A percentile compares a stretch with the other conserved stretches of the same genome.
Conservation (phyloP, 23 tunicate genomes). For the Clavelina lepadiformis region DNA sequence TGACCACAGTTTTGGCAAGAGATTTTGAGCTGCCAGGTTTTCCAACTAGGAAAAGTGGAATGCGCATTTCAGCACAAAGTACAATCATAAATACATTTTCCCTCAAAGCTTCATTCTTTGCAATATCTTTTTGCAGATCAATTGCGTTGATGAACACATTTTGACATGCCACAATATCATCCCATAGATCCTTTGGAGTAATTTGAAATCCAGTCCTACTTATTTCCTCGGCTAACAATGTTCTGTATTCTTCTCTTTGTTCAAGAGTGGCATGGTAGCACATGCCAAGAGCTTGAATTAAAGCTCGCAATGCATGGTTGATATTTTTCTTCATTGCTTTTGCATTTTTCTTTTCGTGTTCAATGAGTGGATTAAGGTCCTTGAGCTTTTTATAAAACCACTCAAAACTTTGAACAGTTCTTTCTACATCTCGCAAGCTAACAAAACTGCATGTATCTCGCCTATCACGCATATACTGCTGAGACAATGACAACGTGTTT, state of each 20-base stretch:
- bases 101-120: constrained; percentile 52
- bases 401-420: constrained; percentile 39
- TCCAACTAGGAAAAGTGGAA: constrained; percentile 67
- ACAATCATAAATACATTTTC: constrained; percentile 79
- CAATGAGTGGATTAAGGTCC: constrained; percentile 2
- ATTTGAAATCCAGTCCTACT: neutral
- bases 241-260: constrained; percentile 19
- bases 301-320: constrained; percentile 12
- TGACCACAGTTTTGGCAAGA: constrained; percentile 61
- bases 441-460: constrained; percentile 62
- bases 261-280: constrained; percentile 61
- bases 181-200: constrained; percentile 4
- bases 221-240: neutral
- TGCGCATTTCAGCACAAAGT: constrained; percentile 63
- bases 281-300: constrained; percentile 45
- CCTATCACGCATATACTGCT: constrained; percentile 36
- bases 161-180: constrained; percentile 57
- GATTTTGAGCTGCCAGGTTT: constrained; percentile 84
- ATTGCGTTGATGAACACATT: constrained; percentile 31
- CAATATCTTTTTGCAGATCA: constrained; percentile 43
- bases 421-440: constrained; percentile 59
- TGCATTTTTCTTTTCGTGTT: neutral
- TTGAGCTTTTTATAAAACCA: constrained; percentile 40
- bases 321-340: neutral
- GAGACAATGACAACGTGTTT: constrained; percentile 15